phyloP scores from a whole-genome alignment of 2,113 vertebrate genomes.

The Puffinus mauretanicus region DNA sequence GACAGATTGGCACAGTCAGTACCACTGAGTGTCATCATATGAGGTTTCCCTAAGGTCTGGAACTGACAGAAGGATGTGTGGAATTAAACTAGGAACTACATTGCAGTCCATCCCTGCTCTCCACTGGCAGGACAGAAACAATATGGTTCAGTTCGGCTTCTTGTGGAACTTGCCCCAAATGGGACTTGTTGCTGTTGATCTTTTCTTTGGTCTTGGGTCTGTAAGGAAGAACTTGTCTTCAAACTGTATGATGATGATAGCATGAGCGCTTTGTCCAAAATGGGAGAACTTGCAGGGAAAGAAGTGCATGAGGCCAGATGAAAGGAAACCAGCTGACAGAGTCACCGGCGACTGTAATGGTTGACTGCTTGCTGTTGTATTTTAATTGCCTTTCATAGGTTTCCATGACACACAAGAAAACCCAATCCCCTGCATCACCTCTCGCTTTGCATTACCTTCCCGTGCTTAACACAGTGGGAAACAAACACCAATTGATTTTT shows the following conservation, averaged over 20 bases:
- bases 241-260: neutral
- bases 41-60: neutral
- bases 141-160: neutral
- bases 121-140: neutral
- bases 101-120: neutral
- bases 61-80: neutral
- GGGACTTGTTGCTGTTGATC: neutral
- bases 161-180: neutral
- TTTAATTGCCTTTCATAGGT: conserved; percentile 63
- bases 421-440: neutral
- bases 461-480: conserved; percentile 53
- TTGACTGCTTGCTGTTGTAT: neutral
- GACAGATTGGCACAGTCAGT: neutral
- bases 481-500: conserved; percentile 38
- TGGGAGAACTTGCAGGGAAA: neutral
- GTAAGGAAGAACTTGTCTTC: conserved; percentile 1
- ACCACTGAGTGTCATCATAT: neutral
- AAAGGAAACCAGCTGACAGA: neutral
- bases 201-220: neutral
- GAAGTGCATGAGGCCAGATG: neutral
- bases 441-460: neutral
- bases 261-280: neutral
- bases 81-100: neutral
- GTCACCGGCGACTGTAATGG: neutral
- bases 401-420: neutral